Base-by-base conservation (phyloP, 2,113 vertebrate species). In the Acrocephalus kingi region DNA sequence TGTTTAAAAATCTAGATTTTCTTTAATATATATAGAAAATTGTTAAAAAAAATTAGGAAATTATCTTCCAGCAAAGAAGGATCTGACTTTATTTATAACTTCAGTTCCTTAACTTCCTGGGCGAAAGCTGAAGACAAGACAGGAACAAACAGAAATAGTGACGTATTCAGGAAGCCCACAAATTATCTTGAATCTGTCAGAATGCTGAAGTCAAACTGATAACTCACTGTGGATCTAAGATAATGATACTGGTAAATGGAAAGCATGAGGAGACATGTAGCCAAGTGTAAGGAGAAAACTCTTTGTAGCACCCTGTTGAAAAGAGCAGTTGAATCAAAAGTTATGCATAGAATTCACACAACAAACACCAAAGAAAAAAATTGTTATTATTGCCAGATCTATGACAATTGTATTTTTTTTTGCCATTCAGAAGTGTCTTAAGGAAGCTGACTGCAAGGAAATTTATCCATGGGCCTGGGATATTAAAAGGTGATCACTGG, bases 51-150 rank as follows among this genome's bases (percentile, higher is more conserved):
- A 2, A 7, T 23, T 12, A 33, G 21, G 12, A 63, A 83, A 85
- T 22, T 4, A 71, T 23, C 43, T 56, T 45, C 6, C 22, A 49
- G 8, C 2, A 61, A 41, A 10, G 3, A 6, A 3, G 2, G 2
- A 64, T 5, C 10, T 76, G 9, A 41, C 74, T 74, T 83, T 76
- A 25, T 59, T 56, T 76, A 23, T 73, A 54, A 37, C 4, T 31
- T 58, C 9, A 39, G 21, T 21, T 71, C 7, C 14, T 35, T 46
- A 39, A 39, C 37, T 39, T 39, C 37, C 39, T 63, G 6, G 51
- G 45, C 14, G 3, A 72, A 85, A 93, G 13, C 39, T 73, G 37
- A 81, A 80, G 41, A 69, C 15, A 81, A 86, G 18, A 2, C 27
- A 31, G 22, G 13, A 64, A 63, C 3, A 1, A 75, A 37, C 7